Base-by-base conservation (phyloP, 2,888 invertebrate genomes). In the Sialis lutaria region DNA sequence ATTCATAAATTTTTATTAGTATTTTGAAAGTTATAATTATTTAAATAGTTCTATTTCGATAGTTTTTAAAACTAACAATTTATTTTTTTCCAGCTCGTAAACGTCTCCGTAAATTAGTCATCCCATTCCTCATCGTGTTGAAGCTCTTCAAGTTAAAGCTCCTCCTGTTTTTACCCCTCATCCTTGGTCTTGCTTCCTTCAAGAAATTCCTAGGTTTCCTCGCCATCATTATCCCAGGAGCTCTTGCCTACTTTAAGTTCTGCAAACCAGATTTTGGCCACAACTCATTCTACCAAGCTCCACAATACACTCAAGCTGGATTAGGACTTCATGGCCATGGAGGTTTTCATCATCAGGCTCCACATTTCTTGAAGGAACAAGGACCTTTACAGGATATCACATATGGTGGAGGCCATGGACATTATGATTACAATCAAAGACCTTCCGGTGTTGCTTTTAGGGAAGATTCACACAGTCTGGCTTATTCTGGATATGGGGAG, bases 81-180 rank as follows among this genome's bases (percentile, higher is more conserved):
- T 46, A 48, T 47, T 51, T 34, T 39, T 40, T 66, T 67, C 40
- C 67, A 87, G 88, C 82, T 54, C 79, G 87, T 43, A 79, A 84
- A 61, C 81, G 82, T 61, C 64, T 88, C 53, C 85, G 83, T 71
- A 86, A 84, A 62, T 71, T 88, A 40, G 78, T 88, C 59, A 83
- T 88, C 51, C 88, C 88, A 0, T 74, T 88, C 72, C 65, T 88
- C 58, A 66, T 88, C 55, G 79, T 88, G 53, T 63, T 88, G 53
- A 88, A 88, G 65, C 68, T 88, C 55, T 88, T 88, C 73, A 88
- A 88, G 65, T 60, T 88, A 60, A 88, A 88, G 60, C 68, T 88
- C 45, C 68, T 88, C 4, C 69, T 88, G 5, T 86, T 88, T 70
- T 64, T 88, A 63, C 88, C 88, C 1, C 72, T 88, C 53, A 86